These are phyloP conservation scores for Diadegma fenestrale DNA, from an alignment of 2,888 invertebrate species.

Conservation along the genomic window DNA sequence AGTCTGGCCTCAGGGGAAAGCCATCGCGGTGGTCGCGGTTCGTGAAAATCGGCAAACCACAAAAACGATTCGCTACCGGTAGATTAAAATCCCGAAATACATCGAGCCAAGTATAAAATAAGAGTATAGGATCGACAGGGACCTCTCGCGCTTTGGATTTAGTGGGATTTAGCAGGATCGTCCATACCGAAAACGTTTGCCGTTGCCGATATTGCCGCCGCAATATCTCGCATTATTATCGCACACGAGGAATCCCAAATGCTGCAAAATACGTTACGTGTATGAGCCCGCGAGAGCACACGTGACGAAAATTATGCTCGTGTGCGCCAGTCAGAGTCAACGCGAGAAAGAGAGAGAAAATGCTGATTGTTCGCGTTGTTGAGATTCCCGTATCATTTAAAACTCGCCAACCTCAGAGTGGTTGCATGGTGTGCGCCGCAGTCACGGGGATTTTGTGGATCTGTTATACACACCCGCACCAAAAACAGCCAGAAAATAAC, in stretches of 20 bases:
- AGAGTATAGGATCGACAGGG: background rate
- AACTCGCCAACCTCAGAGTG: constrained; percentile 20
- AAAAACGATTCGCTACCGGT: constrained; percentile 64
- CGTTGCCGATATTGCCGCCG: constrained; percentile 50
- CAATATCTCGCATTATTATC: constrained; percentile 73
- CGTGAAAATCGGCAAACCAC: constrained; percentile 66
- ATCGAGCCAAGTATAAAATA: constrained; percentile 8
- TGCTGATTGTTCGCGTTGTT: constrained; percentile 20
- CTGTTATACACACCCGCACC: constrained; percentile 29
- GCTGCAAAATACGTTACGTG: constrained; percentile 65
- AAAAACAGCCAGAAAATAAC: constrained; percentile 37
- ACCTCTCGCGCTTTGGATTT: constrained; percentile 53
- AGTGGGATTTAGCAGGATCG: constrained; percentile 51
- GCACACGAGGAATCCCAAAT: constrained; percentile 61
- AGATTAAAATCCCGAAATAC: constrained; percentile 67
- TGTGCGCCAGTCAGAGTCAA: constrained; percentile 9
- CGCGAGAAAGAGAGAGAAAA: background rate
- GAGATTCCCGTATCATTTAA: constrained; percentile 62
- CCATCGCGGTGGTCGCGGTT: constrained; percentile 41
- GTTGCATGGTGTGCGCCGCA: background rate
- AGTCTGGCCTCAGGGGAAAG: constrained; percentile 8
- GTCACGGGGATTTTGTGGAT: constrained; percentile 31
- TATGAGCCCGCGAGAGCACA: background rate
- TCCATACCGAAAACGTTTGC: constrained; percentile 48
- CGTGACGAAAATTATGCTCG: constrained; percentile 6